These are phyloP conservation scores for Drusus annulatus DNA, from an alignment of 1,140 invertebrate species.

Conservation along the genomic window DNA sequence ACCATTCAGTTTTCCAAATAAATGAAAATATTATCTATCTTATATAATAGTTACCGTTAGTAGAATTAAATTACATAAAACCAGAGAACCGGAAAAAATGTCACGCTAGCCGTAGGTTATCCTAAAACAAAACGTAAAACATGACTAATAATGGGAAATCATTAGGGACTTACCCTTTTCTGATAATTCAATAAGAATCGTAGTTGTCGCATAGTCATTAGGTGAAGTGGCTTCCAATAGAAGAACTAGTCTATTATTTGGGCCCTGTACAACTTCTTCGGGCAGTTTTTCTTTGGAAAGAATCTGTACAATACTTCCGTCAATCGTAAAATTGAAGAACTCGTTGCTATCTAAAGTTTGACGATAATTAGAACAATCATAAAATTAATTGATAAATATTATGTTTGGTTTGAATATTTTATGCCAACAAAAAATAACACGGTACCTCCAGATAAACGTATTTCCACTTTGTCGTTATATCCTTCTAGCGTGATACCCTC, in stretches of 20 bases:
- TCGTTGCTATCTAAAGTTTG: background rate
- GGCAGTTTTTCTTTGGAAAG: background rate
- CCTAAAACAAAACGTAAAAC: background rate
- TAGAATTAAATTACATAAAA: too few species aligned
- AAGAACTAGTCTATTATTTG: slow-evolving; percentile 1
- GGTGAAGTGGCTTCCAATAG: slow-evolving; percentile 1
- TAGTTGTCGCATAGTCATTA: slow-evolving; percentile 7
- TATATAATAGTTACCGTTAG: too few species aligned
- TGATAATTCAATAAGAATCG: slow-evolving; percentile 23
- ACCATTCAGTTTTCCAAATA: too few species aligned
- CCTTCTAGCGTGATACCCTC: background rate
- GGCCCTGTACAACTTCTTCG: background rate
- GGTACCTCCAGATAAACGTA: slow-evolving; percentile 6
- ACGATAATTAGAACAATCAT: background rate
- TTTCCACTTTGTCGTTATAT: background rate
- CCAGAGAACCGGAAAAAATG: too few species aligned
- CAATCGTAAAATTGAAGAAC: background rate
- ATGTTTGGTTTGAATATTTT: background rate
- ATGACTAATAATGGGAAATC: too few species aligned
- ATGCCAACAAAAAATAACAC: background rate
- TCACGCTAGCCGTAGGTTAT: too few species aligned
- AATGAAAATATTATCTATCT: too few species aligned
- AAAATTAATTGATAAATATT: background rate
- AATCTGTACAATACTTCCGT: background rate
- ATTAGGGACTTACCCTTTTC: slow-evolving; percentile 1